Conservation (phyloP, 1,140 invertebrate genomes). For the Pseudomyrmex gracilis region DNA sequence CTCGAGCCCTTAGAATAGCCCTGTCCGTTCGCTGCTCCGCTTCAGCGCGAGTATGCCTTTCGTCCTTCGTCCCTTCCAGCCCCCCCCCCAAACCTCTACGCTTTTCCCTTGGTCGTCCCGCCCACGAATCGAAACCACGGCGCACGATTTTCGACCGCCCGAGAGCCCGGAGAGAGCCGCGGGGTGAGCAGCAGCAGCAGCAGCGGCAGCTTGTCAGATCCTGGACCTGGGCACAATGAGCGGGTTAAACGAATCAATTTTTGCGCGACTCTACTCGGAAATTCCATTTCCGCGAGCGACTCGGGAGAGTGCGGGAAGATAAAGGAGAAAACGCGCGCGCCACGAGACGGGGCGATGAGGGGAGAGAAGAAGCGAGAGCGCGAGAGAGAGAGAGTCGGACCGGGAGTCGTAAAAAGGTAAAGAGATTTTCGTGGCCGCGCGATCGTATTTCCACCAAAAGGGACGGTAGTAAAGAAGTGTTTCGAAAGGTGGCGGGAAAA, state of each 20-base stretch:
- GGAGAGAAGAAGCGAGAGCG: not conserved
- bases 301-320: slow-evolving; percentile 52
- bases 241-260: slow-evolving; percentile 81
- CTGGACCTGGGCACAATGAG: slow-evolving; percentile 69
- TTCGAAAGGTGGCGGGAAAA: slow-evolving; percentile 60
- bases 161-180: too few species aligned
- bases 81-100: too few species aligned
- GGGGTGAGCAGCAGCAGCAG: slow-evolving; percentile 29
- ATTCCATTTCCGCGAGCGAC: slow-evolving; percentile 75
- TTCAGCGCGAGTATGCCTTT: slow-evolving; percentile 65
- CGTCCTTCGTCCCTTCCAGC: slow-evolving; percentile 48
- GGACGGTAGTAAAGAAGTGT: slow-evolving; percentile 45
- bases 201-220: slow-evolving; percentile 67
- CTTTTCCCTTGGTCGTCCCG: slow-evolving; percentile 49
- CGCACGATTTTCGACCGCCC: slow-evolving; percentile 57
- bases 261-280: slow-evolving; percentile 73
- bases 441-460: slow-evolving; percentile 48
- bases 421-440: slow-evolving; percentile 62
- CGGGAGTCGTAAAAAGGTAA: slow-evolving; percentile 66
- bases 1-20: slow-evolving; percentile 83
- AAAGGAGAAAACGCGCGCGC: slow-evolving; percentile 46
- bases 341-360: slow-evolving; percentile 28
- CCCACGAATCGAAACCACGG: slow-evolving; percentile 61
- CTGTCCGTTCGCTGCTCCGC: slow-evolving; percentile 73
- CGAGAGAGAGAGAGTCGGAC: too few species aligned